These are phyloP conservation scores for Acanthochromis polyacanthus DNA, from an alignment of 2,113 vertebrate genomes.

Conservation along the genomic window DNA sequence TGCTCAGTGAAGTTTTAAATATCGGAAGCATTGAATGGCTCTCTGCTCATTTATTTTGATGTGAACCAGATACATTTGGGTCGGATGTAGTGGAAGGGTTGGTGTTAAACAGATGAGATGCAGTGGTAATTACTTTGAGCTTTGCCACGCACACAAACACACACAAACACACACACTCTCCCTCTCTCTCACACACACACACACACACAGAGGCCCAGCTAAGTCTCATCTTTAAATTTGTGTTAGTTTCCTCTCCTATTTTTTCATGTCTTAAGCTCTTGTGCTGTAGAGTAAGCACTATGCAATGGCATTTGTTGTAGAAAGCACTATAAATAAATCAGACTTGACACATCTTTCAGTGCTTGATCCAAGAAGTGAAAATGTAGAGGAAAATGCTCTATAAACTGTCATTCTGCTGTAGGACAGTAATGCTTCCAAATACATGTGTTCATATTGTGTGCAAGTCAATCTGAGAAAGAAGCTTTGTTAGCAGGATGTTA, in stretches of 20 bases:
- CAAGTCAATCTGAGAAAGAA: constrained; percentile 40
- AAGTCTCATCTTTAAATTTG: constrained; percentile 30
- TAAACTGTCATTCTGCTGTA: constrained; percentile 53
- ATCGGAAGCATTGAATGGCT: constrained; percentile 57
- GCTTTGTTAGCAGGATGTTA: constrained; percentile 15
- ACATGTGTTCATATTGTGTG: constrained; percentile 15
- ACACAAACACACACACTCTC: not conserved
- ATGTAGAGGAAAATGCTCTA: constrained; percentile 27
- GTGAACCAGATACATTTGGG: constrained; percentile 48
- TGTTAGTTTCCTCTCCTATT: constrained; percentile 39
- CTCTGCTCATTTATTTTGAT: constrained; percentile 60
- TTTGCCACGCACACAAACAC: constrained; percentile 10
- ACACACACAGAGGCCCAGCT: not conserved
- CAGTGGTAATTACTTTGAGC: constrained; percentile 62
- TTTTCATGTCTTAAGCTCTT: constrained; percentile 50
- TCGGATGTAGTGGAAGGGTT: constrained; percentile 53
- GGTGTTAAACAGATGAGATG: constrained; percentile 62
- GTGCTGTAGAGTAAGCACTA: constrained; percentile 46
- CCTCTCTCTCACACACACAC: too few relatives aligned
- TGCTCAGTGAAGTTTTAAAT: constrained; percentile 79
- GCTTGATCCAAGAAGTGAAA: constrained; percentile 14
- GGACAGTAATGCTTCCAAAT: constrained; percentile 46
- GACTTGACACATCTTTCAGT: constrained; percentile 18
- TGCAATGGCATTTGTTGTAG: constrained; percentile 21
- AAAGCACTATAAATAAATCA: constrained; percentile 54